phyloP scores from a whole-genome alignment of 2,113 vertebrate genomes.

The Carassius carassius region DNA sequence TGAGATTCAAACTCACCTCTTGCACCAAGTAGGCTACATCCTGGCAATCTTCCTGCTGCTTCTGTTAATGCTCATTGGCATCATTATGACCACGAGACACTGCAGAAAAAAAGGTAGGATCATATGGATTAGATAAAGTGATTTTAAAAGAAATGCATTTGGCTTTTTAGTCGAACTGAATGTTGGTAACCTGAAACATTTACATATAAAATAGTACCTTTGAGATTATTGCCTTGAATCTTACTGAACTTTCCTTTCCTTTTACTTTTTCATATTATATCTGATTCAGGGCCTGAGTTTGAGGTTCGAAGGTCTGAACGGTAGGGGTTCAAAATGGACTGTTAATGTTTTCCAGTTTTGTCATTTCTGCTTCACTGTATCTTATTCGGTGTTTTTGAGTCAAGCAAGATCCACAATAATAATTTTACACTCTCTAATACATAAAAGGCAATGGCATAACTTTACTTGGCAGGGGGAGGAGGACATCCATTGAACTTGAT shows the following conservation, averaged over 20 bases:
- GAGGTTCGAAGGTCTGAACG: constrained; percentile 62
- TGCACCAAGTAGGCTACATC: constrained; percentile 92
- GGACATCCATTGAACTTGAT: constrained; percentile 76
- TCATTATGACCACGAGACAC: constrained; percentile 78
- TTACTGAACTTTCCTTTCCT: background rate
- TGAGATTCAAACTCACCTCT: constrained; percentile 82
- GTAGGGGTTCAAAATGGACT: constrained; percentile 59
- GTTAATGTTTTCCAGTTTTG: background rate
- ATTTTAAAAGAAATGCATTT: too few species aligned
- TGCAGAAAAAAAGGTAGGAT: constrained; percentile 81
- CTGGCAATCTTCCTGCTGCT: constrained; percentile 87
- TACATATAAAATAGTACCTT: background rate
- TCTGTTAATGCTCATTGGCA: constrained; percentile 78
- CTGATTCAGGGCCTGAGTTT: constrained; percentile 64
- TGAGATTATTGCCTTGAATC: background rate
- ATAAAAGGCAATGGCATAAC: background rate
- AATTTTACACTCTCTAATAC: background rate
- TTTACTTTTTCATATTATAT: background rate
- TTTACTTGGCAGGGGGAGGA: constrained; percentile 72
- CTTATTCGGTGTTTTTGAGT: background rate
- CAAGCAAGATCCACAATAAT: background rate
- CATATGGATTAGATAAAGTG: background rate
- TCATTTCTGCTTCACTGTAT: background rate
- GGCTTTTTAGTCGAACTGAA: too few species aligned
- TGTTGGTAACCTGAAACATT: background rate